Base-by-base conservation (phyloP, 2,888 invertebrate species). In the Epirrita christyi region DNA sequence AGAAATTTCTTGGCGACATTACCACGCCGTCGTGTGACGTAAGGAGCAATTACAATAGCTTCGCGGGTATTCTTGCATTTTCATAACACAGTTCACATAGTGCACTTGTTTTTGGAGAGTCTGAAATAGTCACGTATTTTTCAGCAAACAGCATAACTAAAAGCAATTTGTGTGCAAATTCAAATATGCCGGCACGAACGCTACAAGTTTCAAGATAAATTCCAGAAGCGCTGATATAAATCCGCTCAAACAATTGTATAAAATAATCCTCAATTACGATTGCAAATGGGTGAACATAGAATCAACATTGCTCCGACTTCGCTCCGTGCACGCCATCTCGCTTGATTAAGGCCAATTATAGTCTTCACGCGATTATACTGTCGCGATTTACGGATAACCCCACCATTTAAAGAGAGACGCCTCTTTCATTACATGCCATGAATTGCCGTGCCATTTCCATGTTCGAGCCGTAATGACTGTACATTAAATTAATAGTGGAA, bases 1-100 rank as follows among this genome's bases (percentile, higher is more conserved):
- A 86, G 86, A 86, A 86, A 88, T 87, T 85, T 88, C 88, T 86
- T 81, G 82, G 83, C 82, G 86, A 83, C 86, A 85, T 86, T 84
- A 86, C 81, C 75, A 72, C 73, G n/a, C n/a, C n/a, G 72, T 70
- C 71, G 72, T 59, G 77, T 86, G 86, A 86, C 79, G 81, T 80
- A 85, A 88, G 81, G 74, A 78, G 74, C 82, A 83, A 85, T 86
- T 84, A 83, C 80, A 73, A 64, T 68, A 69, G 68, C 73, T 72
- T 66, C 67, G 55, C 48, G 38, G 50, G 38, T 32, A 43, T 48
- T 47, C 42, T 40, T 32, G 53, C 46, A 46, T 55, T 54, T 38
- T 55, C 41, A 45, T 54, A 46, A 43, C 44, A 59, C 32, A 49
- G 46, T 45, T 53, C 41, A 32, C 48, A 49, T 40, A 49, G 29